Percentiles rank a stretch among this genome's conserved stretches.
phyloP scores from a whole-genome alignment of 2,797 vertebrate species.

The Scolopax rusticola region DNA sequence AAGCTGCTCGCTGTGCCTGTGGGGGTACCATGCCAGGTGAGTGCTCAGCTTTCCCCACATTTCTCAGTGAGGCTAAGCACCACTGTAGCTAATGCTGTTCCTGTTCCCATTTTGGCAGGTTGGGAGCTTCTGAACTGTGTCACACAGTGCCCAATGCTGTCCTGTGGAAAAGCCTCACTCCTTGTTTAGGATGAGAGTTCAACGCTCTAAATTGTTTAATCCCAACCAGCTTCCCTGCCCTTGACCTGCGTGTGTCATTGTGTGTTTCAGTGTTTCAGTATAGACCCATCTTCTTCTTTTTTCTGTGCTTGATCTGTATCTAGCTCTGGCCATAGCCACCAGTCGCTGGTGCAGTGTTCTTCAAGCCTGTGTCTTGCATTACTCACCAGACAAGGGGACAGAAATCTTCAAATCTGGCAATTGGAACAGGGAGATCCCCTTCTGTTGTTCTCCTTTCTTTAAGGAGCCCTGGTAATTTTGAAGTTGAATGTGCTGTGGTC shows the following conservation, averaged over 20 bases:
- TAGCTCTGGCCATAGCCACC: background rate
- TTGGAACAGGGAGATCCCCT: background rate
- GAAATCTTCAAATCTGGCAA: background rate
- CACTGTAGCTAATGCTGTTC: background rate
- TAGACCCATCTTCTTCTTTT: background rate
- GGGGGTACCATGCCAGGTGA: conserved; percentile 94
- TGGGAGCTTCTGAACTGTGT: background rate
- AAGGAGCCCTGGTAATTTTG: background rate
- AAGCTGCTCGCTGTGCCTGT: conserved; percentile 89
- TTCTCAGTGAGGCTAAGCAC: background rate
- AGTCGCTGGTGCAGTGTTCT: background rate
- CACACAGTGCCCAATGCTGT: rapidly evolving
- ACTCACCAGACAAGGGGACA: rapidly evolving
- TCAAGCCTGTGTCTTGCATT: background rate
- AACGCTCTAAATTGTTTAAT: background rate
- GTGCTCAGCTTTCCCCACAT: background rate
- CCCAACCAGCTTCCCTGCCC: background rate
- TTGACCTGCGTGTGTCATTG: background rate
- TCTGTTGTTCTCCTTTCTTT: background rate
- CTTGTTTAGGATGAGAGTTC: background rate
- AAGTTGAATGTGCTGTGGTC: background rate
- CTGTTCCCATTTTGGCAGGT: background rate
- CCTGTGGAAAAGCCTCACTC: background rate
- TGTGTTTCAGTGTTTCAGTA: background rate
- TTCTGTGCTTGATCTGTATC: background rate